Conservation (phyloP, 1,140 invertebrate genomes). For the Ctenoplectra terminalis region DNA sequence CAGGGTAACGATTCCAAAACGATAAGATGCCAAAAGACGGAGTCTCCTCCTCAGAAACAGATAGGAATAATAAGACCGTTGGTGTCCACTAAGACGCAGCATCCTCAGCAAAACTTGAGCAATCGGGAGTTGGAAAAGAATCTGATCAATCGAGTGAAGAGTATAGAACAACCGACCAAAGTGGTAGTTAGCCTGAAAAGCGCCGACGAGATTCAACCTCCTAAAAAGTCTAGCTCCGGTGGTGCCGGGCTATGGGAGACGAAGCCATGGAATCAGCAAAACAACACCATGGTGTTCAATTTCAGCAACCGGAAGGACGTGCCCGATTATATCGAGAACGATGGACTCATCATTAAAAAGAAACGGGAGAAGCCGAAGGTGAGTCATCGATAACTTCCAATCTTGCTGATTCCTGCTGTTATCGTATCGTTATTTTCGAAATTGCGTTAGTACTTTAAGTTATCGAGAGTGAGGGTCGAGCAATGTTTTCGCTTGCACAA, state of each 20-base stretch:
- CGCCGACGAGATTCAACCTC: constrained; percentile 80
- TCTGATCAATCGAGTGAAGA: constrained; percentile 87
- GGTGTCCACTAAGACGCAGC: constrained; percentile 81
- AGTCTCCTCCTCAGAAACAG: constrained; percentile 81
- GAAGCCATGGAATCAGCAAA: constrained; percentile 83
- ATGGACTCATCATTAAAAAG: constrained; percentile 88
- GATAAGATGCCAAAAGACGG: constrained; percentile 74
- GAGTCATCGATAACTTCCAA: constrained; percentile 71
- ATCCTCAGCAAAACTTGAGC: constrained; percentile 82
- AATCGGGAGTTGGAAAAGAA: constrained; percentile 88
- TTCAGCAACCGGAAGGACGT: constrained; percentile 92
- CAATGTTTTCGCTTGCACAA: not conserved
- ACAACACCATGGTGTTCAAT: constrained; percentile 93
- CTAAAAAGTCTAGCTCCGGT: constrained; percentile 75
- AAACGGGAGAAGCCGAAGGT: constrained; percentile 89
- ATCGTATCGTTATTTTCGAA: not conserved
- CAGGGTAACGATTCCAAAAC: constrained; percentile 76
- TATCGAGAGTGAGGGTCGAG: not conserved
- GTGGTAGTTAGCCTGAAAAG: constrained; percentile 81
- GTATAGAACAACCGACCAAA: constrained; percentile 84
- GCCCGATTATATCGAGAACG: constrained; percentile 95
- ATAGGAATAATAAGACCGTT: constrained; percentile 86
- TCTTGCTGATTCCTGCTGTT: not conserved
- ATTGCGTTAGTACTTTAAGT: not conserved
- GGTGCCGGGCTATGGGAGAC: constrained; percentile 82